Evolutionary conservation across 1,140 invertebrate species (phyloP).

Genomic region (Bombus sylvicola): DNA sequence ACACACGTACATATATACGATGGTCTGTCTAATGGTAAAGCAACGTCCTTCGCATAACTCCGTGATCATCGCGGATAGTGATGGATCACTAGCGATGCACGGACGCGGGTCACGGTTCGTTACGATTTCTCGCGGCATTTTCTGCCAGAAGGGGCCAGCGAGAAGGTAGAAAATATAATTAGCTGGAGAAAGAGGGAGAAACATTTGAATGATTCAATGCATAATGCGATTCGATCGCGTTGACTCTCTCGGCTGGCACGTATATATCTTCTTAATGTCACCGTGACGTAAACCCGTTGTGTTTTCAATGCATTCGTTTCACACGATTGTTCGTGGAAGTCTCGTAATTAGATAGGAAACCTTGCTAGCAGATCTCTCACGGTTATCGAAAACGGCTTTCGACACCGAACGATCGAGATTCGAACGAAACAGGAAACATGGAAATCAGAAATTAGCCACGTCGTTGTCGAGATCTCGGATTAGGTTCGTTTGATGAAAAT

Average conservation of each 20-base stretch:
- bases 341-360: conserved; percentile 37
- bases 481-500: background rate
- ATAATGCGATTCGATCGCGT: conserved; percentile 42
- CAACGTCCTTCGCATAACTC: conserved; percentile 75
- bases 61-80: conserved; percentile 70
- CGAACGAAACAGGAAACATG: background rate
- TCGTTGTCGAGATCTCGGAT: background rate
- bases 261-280: conserved; percentile 51
- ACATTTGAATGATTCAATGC: conserved; percentile 52
- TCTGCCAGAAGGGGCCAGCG: conserved; percentile 22
- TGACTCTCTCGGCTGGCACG: conserved; percentile 23
- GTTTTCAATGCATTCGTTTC: conserved; percentile 43
- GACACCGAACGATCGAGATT: background rate
- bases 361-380: conserved; percentile 17
- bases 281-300: conserved; percentile 48
- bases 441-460: background rate
- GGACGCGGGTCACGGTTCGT: conserved; percentile 67
- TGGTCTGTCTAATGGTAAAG: conserved; percentile 59
- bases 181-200: conserved; percentile 8
- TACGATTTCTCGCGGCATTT: conserved; percentile 71
- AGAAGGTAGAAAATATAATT: conserved; percentile 50
- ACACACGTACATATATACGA: background rate
- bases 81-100: conserved; percentile 69
- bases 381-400: conserved; percentile 42
- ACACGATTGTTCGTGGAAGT: conserved; percentile 45